Base-by-base conservation (phyloP, 1,140 invertebrate genomes). In the Araneus ventricosus region DNA sequence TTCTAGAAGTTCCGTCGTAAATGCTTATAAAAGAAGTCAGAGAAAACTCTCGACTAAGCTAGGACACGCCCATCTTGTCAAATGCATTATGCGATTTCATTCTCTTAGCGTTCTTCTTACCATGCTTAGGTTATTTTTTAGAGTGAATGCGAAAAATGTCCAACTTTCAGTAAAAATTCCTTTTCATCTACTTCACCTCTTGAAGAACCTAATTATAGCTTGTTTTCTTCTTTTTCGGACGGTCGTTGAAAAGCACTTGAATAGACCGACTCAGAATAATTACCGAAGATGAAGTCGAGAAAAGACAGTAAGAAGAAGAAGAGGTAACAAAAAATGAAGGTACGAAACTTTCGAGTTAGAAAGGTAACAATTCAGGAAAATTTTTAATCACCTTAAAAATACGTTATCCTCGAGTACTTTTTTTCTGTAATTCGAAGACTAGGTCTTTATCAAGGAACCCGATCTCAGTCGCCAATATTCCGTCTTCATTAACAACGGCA, bases 301-400 rank as follows among this genome's bases (percentile, higher is more conserved):
- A 52, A 34, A 30, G 84, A 86, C 14, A 30, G 27, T 52, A 8
- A 39, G 57, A 17, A 34, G 34, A 52, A 52, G n/a, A 10, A 34
- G 61, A 20, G 39, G 70, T 0, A 67, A 59, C n/a, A n/a, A n/a
- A n/a, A 52, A 88, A 70, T 37, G 22, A 61, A 37, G 52, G 57
- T 86, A 20, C 61, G 34, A 30, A 63, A 34, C 85, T 87, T 22
- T 88, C 87, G 22, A 70, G 37, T 88, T 27, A 45, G 45, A 52
- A 41, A 88, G 87, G 87, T 88, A 88, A 88, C 87, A 88, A 88
- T 70, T 75, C 59, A 52, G 22, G 59, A 70, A 88, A 88, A 88
- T 88, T 70, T 37, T 88, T 88, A 88, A 70, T 88, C 87, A 88
- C 45, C 87, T 70, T 37, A 45, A 88, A 88, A 88, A 39, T 61